Percentiles rank a stretch among this genome's conserved stretches.
phyloP scores from a whole-genome alignment of 2,888 invertebrate genomes.

The Beris morrisii region DNA sequence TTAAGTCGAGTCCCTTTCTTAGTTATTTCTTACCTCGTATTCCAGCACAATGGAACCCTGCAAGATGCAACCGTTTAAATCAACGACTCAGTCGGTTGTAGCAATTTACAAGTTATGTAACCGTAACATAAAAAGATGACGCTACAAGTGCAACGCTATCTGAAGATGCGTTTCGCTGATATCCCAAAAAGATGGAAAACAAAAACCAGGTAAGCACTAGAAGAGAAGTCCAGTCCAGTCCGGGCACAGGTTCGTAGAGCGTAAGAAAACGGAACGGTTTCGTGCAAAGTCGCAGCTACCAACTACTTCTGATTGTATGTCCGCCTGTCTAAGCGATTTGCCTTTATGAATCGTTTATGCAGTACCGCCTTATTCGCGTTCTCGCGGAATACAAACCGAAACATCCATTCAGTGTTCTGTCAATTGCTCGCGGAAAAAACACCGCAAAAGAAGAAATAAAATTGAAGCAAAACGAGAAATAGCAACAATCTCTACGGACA shows the following conservation, averaged over 20 bases:
- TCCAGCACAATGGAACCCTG: too few relatives aligned
- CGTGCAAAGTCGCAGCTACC: neutral
- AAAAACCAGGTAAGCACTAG: neutral
- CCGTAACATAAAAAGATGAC: too few relatives aligned
- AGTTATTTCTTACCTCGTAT: too few relatives aligned
- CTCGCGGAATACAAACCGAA: conserved; percentile 9
- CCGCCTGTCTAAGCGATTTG: conserved; percentile 9
- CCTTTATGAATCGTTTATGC: conserved; percentile 11
- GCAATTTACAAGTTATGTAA: too few relatives aligned
- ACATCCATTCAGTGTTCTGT: conserved; percentile 16
- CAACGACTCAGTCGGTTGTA: too few relatives aligned
- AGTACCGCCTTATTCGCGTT: conserved; percentile 13
- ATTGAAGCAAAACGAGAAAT: neutral
- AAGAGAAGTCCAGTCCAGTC: neutral
- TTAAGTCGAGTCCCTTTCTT: too few relatives aligned
- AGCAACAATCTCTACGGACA: neutral
- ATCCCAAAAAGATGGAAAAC: neutral
- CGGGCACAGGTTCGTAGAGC: neutral
- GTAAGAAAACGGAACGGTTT: neutral
- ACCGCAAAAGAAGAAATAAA: neutral
- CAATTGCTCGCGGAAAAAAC: conserved; percentile 3
- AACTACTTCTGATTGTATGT: neutral
- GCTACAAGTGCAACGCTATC: too few relatives aligned
- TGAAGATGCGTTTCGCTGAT: too few relatives aligned
- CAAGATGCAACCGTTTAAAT: too few relatives aligned